Evolutionary conservation across 1,140 invertebrate species (phyloP).

Genomic region (Drosophila virilis): DNA sequence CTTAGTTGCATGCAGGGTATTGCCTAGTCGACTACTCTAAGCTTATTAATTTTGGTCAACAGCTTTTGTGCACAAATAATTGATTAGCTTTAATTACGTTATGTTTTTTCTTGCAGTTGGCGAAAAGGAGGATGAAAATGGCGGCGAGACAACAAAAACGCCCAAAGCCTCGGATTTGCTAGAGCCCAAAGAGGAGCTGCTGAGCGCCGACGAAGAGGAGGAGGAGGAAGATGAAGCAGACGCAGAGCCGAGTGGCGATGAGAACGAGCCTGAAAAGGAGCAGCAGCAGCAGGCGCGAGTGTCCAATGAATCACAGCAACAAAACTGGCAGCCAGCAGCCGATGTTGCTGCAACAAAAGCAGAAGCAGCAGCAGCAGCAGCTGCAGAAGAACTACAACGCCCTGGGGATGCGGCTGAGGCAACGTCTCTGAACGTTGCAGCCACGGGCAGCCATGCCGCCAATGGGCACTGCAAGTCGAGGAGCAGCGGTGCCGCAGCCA

Average conservation of each 20-base stretch:
- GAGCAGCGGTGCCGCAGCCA: slow-evolving; percentile 23
- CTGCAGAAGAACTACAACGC: slow-evolving; percentile 76
- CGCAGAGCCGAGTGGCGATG: slow-evolving; percentile 42
- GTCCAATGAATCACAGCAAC: slow-evolving; percentile 69
- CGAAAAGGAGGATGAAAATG: slow-evolving; percentile 71
- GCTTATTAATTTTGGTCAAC: neutral
- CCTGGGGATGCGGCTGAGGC: slow-evolving; percentile 58
- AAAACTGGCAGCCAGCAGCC: slow-evolving; percentile 60
- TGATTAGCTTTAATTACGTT: slow-evolving; percentile 49
- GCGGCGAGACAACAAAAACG: slow-evolving; percentile 11
- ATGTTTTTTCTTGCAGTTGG: slow-evolving; percentile 59
- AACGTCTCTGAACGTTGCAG: slow-evolving; percentile 20
- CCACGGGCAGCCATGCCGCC: slow-evolving; percentile 52
- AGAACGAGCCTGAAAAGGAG: slow-evolving; percentile 40
- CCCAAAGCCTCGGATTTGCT: slow-evolving; percentile 51
- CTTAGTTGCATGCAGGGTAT: slow-evolving; percentile 4
- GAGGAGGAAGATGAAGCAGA: slow-evolving; percentile 46
- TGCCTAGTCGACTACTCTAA: neutral
- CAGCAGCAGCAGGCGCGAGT: slow-evolving; percentile 3
- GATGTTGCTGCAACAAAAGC: slow-evolving; percentile 51
- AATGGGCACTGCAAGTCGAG: slow-evolving; percentile 70
- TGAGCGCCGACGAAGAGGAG: slow-evolving; percentile 66
- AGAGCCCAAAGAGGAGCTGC: slow-evolving; percentile 77
- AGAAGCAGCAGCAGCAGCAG: slow-evolving; percentile 24
- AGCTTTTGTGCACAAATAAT: slow-evolving; percentile 41